Percentiles rank a stretch among this genome's conserved stretches.
phyloP scores from a whole-genome alignment of 2,113 vertebrate genomes.

The Chionomys nivalis region DNA sequence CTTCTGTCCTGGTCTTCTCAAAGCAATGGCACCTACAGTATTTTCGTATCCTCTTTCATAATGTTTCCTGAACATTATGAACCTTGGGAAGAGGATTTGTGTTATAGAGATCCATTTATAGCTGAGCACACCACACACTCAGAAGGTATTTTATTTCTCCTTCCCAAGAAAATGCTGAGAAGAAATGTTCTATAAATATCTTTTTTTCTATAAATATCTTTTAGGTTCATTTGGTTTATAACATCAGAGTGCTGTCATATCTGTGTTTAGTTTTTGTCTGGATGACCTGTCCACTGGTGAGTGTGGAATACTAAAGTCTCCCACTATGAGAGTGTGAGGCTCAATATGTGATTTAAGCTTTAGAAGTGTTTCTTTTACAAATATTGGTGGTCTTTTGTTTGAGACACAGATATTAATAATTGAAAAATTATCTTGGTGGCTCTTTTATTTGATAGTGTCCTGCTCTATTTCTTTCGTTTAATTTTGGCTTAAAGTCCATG shows the following conservation, averaged over 20 bases:
- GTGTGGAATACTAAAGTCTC: neutral
- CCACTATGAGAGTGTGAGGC: neutral
- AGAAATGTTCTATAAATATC: neutral
- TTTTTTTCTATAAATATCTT: neutral
- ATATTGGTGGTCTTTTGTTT: neutral
- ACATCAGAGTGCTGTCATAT: neutral
- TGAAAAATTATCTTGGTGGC: neutral
- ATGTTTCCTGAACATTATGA: neutral
- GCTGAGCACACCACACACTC: neutral
- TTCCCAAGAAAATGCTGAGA: too few relatives aligned
- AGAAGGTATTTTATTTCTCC: too few relatives aligned
- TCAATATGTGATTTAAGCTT: neutral
- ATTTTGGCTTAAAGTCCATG: neutral
- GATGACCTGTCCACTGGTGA: neutral
- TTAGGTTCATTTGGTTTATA: neutral
- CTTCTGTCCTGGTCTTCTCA: neutral
- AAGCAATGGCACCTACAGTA: neutral
- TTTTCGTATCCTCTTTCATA: neutral
- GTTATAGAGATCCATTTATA: too few relatives aligned
- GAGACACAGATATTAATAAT: neutral
- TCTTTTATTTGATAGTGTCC: neutral
- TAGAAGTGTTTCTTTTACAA: neutral
- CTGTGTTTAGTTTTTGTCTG: neutral
- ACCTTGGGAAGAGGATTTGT: neutral
- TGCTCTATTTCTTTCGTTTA: neutral